These are phyloP conservation scores for Nephrotoma guestfalica DNA, from an alignment of 2,888 invertebrate species.

Conservation along the genomic window DNA sequence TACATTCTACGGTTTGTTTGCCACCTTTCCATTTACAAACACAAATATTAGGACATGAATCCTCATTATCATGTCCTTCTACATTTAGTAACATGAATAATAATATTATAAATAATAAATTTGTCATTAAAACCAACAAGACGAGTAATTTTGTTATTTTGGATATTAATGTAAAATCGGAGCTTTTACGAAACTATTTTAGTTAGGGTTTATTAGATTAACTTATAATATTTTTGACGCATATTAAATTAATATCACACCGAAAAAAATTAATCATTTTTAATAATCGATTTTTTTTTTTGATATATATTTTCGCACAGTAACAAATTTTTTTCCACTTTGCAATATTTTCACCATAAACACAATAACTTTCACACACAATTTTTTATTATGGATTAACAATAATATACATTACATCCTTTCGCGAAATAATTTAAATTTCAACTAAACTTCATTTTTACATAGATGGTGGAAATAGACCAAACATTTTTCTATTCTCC, in stretches of 20 bases:
- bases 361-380: neutral
- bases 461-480: neutral
- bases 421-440: neutral
- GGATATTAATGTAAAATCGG: neutral
- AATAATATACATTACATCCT: neutral
- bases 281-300: too few species aligned
- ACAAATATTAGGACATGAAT: slow-evolving; percentile 50
- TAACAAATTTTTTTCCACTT: neutral
- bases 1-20: slow-evolving; percentile 33
- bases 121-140: neutral
- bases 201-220: neutral
- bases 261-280: neutral
- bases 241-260: neutral
- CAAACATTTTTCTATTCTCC: neutral
- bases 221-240: neutral
- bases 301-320: neutral
- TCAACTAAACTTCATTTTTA: neutral
- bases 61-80: neutral
- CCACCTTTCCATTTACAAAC: slow-evolving; percentile 13
- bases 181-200: neutral
- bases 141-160: neutral
- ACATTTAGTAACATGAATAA: neutral
- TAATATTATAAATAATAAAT: neutral
- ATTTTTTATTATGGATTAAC: neutral
- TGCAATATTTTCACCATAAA: neutral